These are phyloP conservation scores for Alligator mississippiensis DNA, from an alignment of 2,113 vertebrate genomes.

Conservation along the genomic window DNA sequence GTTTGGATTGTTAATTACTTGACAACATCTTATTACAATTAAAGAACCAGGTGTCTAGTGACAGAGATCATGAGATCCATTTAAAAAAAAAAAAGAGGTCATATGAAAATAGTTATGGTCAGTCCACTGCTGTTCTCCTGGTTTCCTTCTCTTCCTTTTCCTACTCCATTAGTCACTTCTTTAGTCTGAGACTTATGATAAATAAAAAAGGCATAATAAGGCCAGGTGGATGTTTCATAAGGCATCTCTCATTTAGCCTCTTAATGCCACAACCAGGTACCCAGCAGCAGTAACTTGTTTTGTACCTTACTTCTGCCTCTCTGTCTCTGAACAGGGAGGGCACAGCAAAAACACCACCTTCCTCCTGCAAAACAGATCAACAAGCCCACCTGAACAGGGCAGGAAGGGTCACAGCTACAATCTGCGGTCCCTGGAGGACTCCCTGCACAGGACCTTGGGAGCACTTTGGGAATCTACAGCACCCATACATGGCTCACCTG, in stretches of 20 bases:
- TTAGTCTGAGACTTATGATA: neutral
- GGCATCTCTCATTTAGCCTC: neutral
- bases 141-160: neutral
- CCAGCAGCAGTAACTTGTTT: neutral
- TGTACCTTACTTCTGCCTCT: neutral
- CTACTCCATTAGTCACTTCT: neutral
- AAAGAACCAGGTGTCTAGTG: neutral
- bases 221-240: neutral
- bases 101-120: neutral
- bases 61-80: no score
- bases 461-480: neutral
- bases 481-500: neutral
- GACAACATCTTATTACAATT: neutral
- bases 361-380: accelerated
- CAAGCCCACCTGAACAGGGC: neutral
- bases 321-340: neutral
- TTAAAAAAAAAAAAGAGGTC: neutral
- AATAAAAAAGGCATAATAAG: neutral
- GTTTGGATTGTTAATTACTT: neutral
- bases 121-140: neutral
- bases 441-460: neutral
- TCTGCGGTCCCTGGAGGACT: neutral
- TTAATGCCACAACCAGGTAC: neutral
- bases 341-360: neutral
- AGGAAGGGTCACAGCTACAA: neutral